Evolutionary conservation across 2,797 vertebrate genomes (phyloP), one percentile per base, ranked within the genome.

Genomic region (Octomys mimax): DNA sequence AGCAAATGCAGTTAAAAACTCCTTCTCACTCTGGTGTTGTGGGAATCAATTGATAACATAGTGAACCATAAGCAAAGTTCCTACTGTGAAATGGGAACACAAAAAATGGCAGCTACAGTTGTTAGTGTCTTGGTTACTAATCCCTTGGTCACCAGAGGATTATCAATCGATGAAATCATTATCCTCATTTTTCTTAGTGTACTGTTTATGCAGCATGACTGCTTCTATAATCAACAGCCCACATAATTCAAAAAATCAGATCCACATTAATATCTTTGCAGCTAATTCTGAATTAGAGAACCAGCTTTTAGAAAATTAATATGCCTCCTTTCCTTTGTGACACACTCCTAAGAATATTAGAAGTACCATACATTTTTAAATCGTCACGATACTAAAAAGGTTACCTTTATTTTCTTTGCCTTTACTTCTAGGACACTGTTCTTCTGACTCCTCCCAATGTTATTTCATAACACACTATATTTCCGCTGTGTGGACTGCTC

Each of bases 271-370:
- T 54, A 42, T 82, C 42, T 26, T 92, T 26, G 39, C 36, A 95
- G 49, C n/a, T 54, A 21, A 71, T 84, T 91, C 52, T 75, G 81
- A 93, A 91, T 77, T 33, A 87, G 85, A 87, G 42, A 80, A 68
- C 78, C n/a, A 49, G 18, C 78, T 94, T 92, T 62, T 94, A 90
- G 26, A 61, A 87, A 62, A 33, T 87, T 39, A 57, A 80, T 92
- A 59, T 64, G 2, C 6, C 1, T 84, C 33, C 19, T 87, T 86
- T 89, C 22, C 28, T 24, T 39, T 61, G 28, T 70, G 28, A 86
- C 80, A 95, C 28, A 89, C 14, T 86, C 83, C 39, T 84, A 71
- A 78, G 19, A 71, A 71, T 61, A 77, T 92, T 90, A 22, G 85
- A n/a, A 49, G 12, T 46, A 57, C 10, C 9, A 31, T 19, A 52